Evolutionary conservation across 2,888 invertebrate species (phyloP), one percentile per base, ranked within the genome.

Genomic region (Masnerella sp.): DNA sequence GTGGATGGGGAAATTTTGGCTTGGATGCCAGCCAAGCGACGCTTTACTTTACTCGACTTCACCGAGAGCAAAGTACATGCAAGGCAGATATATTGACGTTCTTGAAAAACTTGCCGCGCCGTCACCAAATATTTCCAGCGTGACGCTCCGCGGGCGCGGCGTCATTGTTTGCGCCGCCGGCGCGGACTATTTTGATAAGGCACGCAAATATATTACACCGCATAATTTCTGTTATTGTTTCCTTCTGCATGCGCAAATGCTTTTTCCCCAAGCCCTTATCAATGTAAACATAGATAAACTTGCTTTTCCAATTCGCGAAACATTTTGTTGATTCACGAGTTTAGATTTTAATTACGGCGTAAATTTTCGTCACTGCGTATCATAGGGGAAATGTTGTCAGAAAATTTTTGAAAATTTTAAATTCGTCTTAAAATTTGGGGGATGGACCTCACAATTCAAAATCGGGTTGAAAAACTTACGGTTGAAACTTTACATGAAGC

Each of bases 71-170:
- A 80, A 81, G 80, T 80, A 79, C 73, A 73, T 64, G 58, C 71
- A 76, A 77, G 77, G 79, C 78, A 81, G 81, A 83, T 82, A 83
- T 83, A 84, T 84, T 77, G 83, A 80, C 78, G 80, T 82, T 76
- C 78, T 76, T 73, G 81, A 85, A 85, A 85, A 85, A 85, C 81
- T 85, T 82, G n/a, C n/a, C n/a, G n/a, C n/a, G 83, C 82, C 47
- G 64, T 68, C 72, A 65, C 75, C 65, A 65, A 67, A 62, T 65
- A 73, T 58, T 49, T 70, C 18, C 58, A 47, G 40, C 28, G 84
- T 81, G 81, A 85, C 83, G 82, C 77, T 78, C 76, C 74, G 0
- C n/a, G n/a, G n/a, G n/a, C n/a, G 71, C 67, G 12, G 74, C 76
- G 71, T 78, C 38, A 59, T 67, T 73, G 67, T 67, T 73, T 67